Evolutionary conservation across 2,888 invertebrate species (phyloP).

Genomic region (Dendrolimus pini): DNA sequence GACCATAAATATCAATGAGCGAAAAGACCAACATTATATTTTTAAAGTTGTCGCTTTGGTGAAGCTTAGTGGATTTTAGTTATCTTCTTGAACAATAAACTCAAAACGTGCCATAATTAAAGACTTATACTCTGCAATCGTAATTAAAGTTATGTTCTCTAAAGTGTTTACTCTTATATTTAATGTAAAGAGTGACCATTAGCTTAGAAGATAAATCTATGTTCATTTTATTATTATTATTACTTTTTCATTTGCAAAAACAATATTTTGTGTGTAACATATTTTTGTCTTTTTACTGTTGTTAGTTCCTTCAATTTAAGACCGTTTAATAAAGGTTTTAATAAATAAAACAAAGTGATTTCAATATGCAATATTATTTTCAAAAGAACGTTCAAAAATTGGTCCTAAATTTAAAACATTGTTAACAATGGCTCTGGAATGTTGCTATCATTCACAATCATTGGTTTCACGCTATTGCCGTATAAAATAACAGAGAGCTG

Average conservation of each 20-base stretch:
- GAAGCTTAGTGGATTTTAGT: too few relatives aligned
- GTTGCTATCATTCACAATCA: conserved; percentile 60
- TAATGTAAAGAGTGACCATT: too few relatives aligned
- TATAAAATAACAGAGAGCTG: conserved; percentile 45
- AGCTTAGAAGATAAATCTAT: too few relatives aligned
- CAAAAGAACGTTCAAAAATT: conserved; percentile 76
- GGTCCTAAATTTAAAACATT: conserved; percentile 76
- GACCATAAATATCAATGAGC: too few relatives aligned
- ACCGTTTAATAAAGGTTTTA: conserved; percentile 3
- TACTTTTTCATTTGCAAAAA: too few relatives aligned
- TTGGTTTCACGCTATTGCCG: conserved; percentile 24
- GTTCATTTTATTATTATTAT: too few relatives aligned
- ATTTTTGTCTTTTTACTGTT: too few relatives aligned
- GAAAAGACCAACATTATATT: too few relatives aligned
- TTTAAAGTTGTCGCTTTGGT: too few relatives aligned
- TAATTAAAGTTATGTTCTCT: conserved; percentile 24
- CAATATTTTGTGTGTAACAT: too few relatives aligned
- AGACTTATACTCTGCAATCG: neutral
- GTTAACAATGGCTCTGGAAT: conserved; percentile 77
- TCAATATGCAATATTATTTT: conserved; percentile 75
- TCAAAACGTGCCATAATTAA: conserved; percentile 1
- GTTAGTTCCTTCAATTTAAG: neutral
- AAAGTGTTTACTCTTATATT: conserved; percentile 47
- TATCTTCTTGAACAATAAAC: neutral
- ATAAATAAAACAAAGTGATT: conserved; percentile 35